A percentile compares a stretch with the other conserved stretches of the same genome.
Evolutionary conservation across 1,140 invertebrate species (phyloP).

Genomic region (Brachionus plicatilis): DNA sequence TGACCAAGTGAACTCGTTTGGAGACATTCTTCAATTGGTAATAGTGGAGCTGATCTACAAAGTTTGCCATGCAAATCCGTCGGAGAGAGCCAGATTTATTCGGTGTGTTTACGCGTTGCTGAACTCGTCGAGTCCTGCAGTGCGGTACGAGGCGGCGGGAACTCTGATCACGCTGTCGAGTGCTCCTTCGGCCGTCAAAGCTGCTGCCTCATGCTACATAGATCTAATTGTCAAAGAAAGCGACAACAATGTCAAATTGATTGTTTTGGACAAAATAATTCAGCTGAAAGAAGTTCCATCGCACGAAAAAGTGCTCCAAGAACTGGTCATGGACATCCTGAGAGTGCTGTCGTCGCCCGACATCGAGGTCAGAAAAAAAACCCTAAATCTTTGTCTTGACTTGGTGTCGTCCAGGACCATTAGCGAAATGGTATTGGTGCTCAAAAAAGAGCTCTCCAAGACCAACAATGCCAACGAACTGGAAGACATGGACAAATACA

Average conservation of each 20-base stretch:
- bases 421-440: conserved; percentile 78
- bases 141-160: conserved; percentile 95
- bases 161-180: conserved; percentile 97
- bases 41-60: conserved; percentile 99
- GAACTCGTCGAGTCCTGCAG: conserved; percentile 82
- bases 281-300: conserved; percentile 66
- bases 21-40: conserved; percentile 93
- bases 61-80: conserved; percentile 78
- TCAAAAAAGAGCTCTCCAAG: conserved; percentile 69
- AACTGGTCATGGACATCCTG: conserved; percentile 96
- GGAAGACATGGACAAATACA: conserved; percentile 86
- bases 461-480: conserved; percentile 75
- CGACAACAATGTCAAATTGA: conserved; percentile 99
- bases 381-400: conserved; percentile 76
- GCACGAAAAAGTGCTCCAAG: conserved; percentile 55
- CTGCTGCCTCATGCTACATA: conserved; percentile 93
- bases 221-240: conserved; percentile 83
- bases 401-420: conserved; percentile 86
- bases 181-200: conserved; percentile 88
- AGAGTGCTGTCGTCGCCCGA: conserved; percentile 86
- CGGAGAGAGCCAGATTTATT: conserved; percentile 89
- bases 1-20: conserved; percentile 78
- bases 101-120: conserved; percentile 92
- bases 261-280: conserved; percentile 88
- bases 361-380: conserved; percentile 82